phyloP scores from a whole-genome alignment of 1,140 invertebrate species.

The Hycleus phaleratus region DNA sequence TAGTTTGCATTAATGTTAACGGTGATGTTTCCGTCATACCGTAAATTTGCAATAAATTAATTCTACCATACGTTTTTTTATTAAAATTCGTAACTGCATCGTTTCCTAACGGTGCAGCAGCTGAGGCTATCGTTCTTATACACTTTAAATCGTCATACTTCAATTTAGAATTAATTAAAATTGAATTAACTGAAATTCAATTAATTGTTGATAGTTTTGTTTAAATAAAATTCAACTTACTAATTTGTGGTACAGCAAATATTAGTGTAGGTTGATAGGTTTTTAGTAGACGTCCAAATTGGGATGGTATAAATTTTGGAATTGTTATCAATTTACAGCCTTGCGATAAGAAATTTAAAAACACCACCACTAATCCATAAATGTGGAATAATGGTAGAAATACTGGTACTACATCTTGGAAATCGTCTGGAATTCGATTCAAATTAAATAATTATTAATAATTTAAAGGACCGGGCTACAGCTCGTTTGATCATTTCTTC shows the following conservation, averaged over 20 bases:
- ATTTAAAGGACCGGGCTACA: too few relatives aligned
- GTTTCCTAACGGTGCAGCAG: constrained; percentile 58
- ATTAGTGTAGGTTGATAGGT: constrained; percentile 48
- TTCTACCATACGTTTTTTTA: constrained; percentile 26
- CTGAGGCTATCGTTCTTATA: constrained; percentile 49
- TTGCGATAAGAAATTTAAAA: constrained; percentile 49
- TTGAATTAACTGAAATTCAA: constrained; percentile 49
- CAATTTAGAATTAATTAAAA: constrained; percentile 50
- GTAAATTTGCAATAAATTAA: constrained; percentile 39
- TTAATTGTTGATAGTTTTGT: too few relatives aligned
- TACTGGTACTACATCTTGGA: constrained; percentile 49
- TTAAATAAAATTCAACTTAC: constrained; percentile 38
- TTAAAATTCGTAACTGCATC: constrained; percentile 48
- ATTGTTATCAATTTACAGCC: constrained; percentile 63
- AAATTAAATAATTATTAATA: background rate
- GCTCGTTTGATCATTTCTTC: too few relatives aligned
- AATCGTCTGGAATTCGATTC: constrained; percentile 32
- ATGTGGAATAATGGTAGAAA: constrained; percentile 79
- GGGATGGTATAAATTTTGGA: constrained; percentile 58
- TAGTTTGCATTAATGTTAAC: constrained; percentile 37
- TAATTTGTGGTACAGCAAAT: constrained; percentile 52
- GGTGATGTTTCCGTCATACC: constrained; percentile 55
- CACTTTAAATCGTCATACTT: constrained; percentile 39
- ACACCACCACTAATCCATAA: constrained; percentile 58
- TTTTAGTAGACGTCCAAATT: constrained; percentile 49